Conservation (phyloP, 2,888 invertebrate genomes). For the Hydrotaea diabolus region DNA sequence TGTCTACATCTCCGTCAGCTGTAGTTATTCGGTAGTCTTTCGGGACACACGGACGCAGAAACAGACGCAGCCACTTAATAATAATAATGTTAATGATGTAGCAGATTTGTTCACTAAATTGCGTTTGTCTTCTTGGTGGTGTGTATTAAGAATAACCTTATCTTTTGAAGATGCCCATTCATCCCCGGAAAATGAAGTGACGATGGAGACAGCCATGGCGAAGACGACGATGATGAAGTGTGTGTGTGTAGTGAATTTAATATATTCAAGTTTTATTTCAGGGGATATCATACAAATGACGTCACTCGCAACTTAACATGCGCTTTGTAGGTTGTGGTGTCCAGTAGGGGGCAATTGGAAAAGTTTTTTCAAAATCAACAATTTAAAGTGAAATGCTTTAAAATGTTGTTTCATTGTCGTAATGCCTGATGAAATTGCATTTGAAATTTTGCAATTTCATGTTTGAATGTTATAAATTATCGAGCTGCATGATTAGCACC, state of each 20-base stretch:
- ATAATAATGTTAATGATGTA: constrained; percentile 43
- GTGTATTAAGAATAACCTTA: neutral
- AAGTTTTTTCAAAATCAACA: too few species aligned
- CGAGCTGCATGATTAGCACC: too few species aligned
- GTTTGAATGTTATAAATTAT: too few species aligned
- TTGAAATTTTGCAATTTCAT: too few species aligned
- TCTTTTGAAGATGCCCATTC: neutral
- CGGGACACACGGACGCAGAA: neutral
- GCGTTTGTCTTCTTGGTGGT: neutral
- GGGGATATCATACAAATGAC: too few species aligned
- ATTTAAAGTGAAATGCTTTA: too few species aligned
- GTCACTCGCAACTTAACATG: too few species aligned
- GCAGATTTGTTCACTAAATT: constrained; percentile 25
- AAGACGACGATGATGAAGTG: neutral
- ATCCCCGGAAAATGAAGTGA: neutral
- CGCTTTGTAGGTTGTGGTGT: too few species aligned
- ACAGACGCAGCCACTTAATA: constrained; percentile 4
- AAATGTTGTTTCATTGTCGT: too few species aligned
- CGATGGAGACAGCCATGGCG: neutral
- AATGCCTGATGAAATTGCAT: too few species aligned
- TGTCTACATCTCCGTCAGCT: neutral
- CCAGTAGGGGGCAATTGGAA: too few species aligned
- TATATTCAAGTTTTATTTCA: neutral
- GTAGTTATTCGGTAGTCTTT: neutral
- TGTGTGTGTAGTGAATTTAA: neutral